Evolutionary conservation across 2,797 vertebrate species (phyloP).

Genomic region (Glyptemys insculpta): DNA sequence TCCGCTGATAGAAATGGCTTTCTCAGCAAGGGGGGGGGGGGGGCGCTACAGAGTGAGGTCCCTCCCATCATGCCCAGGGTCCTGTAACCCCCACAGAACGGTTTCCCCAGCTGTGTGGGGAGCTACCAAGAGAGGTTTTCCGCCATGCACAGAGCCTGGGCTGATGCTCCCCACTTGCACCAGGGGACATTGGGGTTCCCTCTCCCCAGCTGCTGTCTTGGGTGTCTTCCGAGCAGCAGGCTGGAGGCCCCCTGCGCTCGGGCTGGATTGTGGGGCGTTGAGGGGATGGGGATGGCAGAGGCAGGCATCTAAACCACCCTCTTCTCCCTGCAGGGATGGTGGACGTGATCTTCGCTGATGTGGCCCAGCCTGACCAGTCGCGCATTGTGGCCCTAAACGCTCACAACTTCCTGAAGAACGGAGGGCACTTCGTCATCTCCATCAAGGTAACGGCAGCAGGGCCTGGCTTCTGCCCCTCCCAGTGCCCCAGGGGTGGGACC

Average conservation of each 20-base stretch:
- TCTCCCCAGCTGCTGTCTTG: not conserved
- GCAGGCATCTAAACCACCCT: not conserved
- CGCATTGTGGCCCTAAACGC: constrained; percentile 95
- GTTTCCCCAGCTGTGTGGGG: not conserved
- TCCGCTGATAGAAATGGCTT: not conserved
- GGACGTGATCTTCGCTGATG: constrained; percentile 95
- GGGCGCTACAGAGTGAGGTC: not conserved
- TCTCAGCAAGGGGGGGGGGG: not conserved
- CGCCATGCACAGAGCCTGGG: not conserved
- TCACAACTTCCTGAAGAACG: constrained; percentile 94
- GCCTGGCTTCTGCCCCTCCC: not conserved
- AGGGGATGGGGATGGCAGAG: not conserved
- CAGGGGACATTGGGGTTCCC: not conserved
- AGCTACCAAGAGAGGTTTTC: not conserved
- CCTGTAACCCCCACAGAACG: not conserved
- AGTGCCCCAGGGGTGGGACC: not conserved
- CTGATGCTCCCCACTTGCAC: not conserved
- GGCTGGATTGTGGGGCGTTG: not conserved
- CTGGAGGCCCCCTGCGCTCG: not conserved
- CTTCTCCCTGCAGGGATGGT: constrained; percentile 88
- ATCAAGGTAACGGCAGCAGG: constrained; percentile 87
- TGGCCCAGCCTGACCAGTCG: constrained; percentile 95
- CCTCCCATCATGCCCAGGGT: not conserved
- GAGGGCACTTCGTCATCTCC: constrained; percentile 95
- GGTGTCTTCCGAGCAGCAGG: not conserved